A percentile compares a stretch with the other conserved stretches of the same genome.
Conservation (phyloP, 2,113 vertebrate species). For the Grus americana region DNA sequence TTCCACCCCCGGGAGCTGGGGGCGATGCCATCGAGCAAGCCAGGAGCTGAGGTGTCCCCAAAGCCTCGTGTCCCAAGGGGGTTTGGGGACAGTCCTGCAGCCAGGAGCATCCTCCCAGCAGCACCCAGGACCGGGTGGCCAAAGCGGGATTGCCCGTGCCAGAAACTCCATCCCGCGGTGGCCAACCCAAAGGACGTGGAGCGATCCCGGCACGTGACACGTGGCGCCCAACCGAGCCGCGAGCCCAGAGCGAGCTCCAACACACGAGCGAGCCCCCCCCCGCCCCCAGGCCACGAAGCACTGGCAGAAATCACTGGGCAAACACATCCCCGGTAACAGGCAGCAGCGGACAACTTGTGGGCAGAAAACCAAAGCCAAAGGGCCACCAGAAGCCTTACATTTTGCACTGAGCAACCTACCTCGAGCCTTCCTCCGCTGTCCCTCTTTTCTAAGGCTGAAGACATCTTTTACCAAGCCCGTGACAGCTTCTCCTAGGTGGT, state of each 20-base stretch:
- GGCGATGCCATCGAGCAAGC: not conserved
- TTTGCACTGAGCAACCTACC: not conserved
- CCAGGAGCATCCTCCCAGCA: not conserved
- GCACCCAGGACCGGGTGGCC: fast-evolving
- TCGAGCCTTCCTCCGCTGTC: fast-evolving
- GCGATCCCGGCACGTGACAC: fast-evolving
- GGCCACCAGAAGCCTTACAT: fast-evolving
- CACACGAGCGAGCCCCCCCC: not conserved
- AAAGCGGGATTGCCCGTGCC: fast-evolving
- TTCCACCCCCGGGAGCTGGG: not conserved
- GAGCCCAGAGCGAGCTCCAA: not conserved
- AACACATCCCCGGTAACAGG: not conserved
- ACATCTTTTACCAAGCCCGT: not conserved
- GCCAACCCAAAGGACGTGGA: fast-evolving
- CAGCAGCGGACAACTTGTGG: fast-evolving
- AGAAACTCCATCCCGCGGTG: not conserved
- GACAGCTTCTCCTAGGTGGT: not conserved
- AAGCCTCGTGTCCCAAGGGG: fast-evolving
- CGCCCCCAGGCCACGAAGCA: too few relatives aligned
- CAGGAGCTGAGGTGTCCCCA: fast-evolving
- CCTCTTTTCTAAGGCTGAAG: not conserved
- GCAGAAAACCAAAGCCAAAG: not conserved
- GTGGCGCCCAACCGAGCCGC: fast-evolving
- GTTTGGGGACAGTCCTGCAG: not conserved
- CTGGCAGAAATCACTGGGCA: not conserved